Base-by-base conservation (phyloP, 30 jellyfish, hydroid and myxozoan genomes). In the Hydractinia symbiolongicarpus region DNA sequence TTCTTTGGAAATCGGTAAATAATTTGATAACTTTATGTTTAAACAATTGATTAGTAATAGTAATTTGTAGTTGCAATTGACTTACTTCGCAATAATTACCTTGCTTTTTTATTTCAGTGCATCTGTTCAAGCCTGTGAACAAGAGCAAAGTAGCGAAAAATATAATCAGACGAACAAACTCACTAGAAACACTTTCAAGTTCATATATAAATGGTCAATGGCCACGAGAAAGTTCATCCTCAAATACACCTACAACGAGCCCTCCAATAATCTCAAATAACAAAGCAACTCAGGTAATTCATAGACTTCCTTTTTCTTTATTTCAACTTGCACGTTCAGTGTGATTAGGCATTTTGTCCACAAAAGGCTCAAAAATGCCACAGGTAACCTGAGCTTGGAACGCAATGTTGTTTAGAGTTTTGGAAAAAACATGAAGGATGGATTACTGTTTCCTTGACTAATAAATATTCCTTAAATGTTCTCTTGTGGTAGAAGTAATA, bases 181-280 rank as follows among this genome's bases (percentile, higher is more conserved):
- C 98, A 5, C 93, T 93, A 13, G 98, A 93, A 58, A 87, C 98
- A 9, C 74, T 93, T 64, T 93, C 98, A 9, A 90, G 95, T 84
- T 61, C 90, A 4, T 93, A 93, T 78, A 86, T 93, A 88, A 93
- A 93, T 84, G 98, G 98, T 51, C 98, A 93, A 61, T 93, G 98
- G 98, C 98, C 98, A 14, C 94, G 88, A 57, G 98, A 93, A 72
- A 90, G 85, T 74, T 11, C 15, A 49, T 54, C 69, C 1, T 13
- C 68, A 49, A 50, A n/a, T 50, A 53, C 66, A 0, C 61, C 49
- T 0, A 55, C 61, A 19, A 62, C 86, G 16, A 78, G 86, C 7
- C 40, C 54, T 4, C 61, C 9, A 4, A 53, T 44, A 16, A 62
- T 84, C 50, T 79, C 89, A 9, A 73, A 80, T 54, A 87, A 67